Evolutionary conservation across 2,797 vertebrate genomes (phyloP).

Genomic region (Diceros bicornis): DNA sequence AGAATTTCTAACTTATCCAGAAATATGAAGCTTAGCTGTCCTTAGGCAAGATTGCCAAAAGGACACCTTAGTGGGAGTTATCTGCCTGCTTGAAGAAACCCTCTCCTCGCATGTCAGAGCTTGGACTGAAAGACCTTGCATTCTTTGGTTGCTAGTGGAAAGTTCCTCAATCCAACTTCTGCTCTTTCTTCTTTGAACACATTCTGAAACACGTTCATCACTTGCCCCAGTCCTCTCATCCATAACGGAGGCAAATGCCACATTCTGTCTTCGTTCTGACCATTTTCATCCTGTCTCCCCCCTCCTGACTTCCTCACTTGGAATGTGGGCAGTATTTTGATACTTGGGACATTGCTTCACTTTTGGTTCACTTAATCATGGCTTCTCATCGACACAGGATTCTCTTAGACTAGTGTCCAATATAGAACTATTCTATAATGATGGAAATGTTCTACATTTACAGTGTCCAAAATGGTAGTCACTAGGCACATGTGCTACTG

Average conservation of each 20-base stretch:
- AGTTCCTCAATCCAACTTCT: neutral
- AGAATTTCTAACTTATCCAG: neutral
- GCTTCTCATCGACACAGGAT: neutral
- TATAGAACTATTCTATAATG: neutral
- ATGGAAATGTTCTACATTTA: neutral
- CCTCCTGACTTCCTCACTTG: neutral
- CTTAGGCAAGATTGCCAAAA: neutral
- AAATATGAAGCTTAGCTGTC: neutral
- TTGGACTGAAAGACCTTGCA: constrained; percentile 31
- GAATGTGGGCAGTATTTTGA: neutral
- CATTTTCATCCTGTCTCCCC: neutral
- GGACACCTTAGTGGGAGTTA: neutral
- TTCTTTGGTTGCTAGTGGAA: neutral
- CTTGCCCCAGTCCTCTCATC: neutral
- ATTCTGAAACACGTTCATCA: neutral
- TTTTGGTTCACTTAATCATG: neutral
- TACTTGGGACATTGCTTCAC: neutral
- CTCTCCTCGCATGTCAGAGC: neutral
- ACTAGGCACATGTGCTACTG: neutral
- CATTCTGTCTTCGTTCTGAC: neutral
- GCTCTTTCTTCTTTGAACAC: neutral
- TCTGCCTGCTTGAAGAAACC: neutral
- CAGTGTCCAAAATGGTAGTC: neutral
- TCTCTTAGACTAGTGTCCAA: neutral
- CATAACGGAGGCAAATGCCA: neutral